Evolutionary conservation across 2,888 invertebrate species (phyloP).

Genomic region (Drosophila kambysellisi): DNA sequence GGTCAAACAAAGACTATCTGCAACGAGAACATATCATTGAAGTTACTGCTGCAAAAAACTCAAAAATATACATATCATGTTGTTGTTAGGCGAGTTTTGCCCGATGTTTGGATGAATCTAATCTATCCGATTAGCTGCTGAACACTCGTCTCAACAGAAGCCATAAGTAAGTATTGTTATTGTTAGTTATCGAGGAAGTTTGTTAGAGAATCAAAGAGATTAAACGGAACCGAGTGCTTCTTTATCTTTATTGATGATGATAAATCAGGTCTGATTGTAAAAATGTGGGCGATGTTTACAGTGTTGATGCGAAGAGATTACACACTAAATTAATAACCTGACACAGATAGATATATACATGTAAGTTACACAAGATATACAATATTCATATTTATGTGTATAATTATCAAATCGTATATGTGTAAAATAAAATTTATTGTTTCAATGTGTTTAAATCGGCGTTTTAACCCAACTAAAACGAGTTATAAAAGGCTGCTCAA

Average conservation of each 20-base stretch:
- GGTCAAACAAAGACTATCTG: constrained; percentile 81
- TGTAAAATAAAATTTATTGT: constrained; percentile 77
- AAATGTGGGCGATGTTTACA: constrained; percentile 56
- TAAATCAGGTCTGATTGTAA: constrained; percentile 61
- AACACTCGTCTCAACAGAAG: constrained; percentile 9
- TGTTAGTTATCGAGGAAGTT: constrained; percentile 33
- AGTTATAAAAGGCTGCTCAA: background rate
- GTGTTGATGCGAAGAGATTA: constrained; percentile 6
- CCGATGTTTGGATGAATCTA: constrained; percentile 8
- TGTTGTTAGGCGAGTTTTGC: constrained; percentile 36
- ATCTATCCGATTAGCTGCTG: background rate
- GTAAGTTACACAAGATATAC: constrained; percentile 45
- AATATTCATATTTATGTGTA: constrained; percentile 30
- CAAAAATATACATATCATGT: constrained; percentile 51
- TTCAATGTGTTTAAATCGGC: constrained; percentile 54
- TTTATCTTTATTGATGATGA: constrained; percentile 25
- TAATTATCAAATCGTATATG: constrained; percentile 63
- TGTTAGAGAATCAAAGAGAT: constrained; percentile 3
- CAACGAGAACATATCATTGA: constrained; percentile 85
- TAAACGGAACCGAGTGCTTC: constrained; percentile 49
- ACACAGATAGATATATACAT: constrained; percentile 41
- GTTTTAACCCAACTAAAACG: background rate
- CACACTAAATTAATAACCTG: constrained; percentile 25
- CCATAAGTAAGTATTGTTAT: constrained; percentile 47
- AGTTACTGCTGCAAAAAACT: constrained; percentile 70